Percentiles rank a stretch among this genome's conserved stretches.
These are phyloP conservation scores for Prochilodus magdalenae DNA, from an alignment of 2,113 vertebrate species.

Conservation along the genomic window DNA sequence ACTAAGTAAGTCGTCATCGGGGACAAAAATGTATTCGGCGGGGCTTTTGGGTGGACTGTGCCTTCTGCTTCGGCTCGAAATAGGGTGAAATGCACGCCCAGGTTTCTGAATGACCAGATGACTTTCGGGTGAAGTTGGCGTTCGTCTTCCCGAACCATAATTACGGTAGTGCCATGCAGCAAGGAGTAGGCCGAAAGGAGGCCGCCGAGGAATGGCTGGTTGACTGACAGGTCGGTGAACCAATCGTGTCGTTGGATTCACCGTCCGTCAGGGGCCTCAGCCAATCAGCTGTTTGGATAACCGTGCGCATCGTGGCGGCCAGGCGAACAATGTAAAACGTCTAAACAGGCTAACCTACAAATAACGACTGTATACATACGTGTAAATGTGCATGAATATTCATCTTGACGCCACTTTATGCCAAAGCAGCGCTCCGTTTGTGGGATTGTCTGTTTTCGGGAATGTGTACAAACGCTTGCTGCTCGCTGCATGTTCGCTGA, in stretches of 20 bases:
- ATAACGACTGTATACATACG: not conserved
- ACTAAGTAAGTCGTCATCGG: not conserved
- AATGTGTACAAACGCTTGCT: not conserved
- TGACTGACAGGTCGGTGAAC: constrained; percentile 43
- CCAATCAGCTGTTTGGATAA: constrained; percentile 53
- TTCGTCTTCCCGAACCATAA: constrained; percentile 30
- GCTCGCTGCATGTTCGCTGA: constrained; percentile 23
- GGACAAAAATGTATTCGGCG: not conserved
- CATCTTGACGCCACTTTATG: not conserved
- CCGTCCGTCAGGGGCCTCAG: not conserved
- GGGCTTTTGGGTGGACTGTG: not conserved
- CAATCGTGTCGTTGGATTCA: constrained; percentile 27
- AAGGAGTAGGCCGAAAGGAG: constrained; percentile 60
- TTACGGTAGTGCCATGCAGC: constrained; percentile 38
- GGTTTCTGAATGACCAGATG: constrained; percentile 4
- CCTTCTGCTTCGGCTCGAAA: rapidly evolving
- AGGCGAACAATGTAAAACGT: constrained; percentile 51
- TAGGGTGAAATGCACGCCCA: not conserved
- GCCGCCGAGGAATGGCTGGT: constrained; percentile 44
- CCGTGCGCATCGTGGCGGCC: constrained; percentile 33
- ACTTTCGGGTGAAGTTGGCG: constrained; percentile 44
- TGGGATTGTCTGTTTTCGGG: not conserved
- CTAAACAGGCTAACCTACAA: not conserved
- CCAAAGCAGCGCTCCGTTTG: no score
- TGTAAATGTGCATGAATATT: not conserved